A percentile compares a stretch with the other conserved stretches of the same genome.
phyloP scores from a whole-genome alignment of 2,888 invertebrate genomes.

The Agrilus mali region DNA sequence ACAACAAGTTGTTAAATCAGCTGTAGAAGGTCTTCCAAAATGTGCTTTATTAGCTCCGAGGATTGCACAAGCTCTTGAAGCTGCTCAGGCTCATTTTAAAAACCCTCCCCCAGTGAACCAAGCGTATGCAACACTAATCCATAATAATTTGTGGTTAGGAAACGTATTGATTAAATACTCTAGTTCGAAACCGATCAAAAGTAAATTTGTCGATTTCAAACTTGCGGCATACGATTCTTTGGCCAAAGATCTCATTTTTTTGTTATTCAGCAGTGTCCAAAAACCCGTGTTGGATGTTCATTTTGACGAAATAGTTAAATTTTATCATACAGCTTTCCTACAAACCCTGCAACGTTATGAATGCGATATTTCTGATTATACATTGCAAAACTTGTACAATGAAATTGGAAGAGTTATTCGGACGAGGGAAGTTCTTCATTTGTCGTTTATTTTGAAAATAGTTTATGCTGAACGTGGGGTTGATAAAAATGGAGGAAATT shows the following conservation, averaged over 20 bases:
- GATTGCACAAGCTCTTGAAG: too few species aligned
- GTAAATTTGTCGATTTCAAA: slow-evolving; percentile 42
- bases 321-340: too few species aligned
- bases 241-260: slow-evolving; percentile 35
- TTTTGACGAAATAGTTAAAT: slow-evolving; percentile 30
- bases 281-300: slow-evolving; percentile 24
- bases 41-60: not conserved
- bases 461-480: too few species aligned
- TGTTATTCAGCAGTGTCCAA: slow-evolving; percentile 34
- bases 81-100: slow-evolving; percentile 6
- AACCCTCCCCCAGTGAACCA: slow-evolving; percentile 18
- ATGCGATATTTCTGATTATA: too few species aligned
- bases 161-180: slow-evolving; percentile 35
- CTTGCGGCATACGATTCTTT: slow-evolving; percentile 34
- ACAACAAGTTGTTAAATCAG: too few species aligned
- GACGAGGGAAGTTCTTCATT: too few species aligned
- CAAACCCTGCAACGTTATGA: too few species aligned
- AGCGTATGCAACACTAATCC: slow-evolving; percentile 35
- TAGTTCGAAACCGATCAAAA: slow-evolving; percentile 1
- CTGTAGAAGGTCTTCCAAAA: not conserved
- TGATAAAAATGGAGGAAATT: too few species aligned
- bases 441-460: too few species aligned
- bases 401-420: too few species aligned
- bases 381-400: too few species aligned
- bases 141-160: slow-evolving; percentile 41